Evolutionary conservation across 53 echinoderm and acorn worm species (phyloP), one percentile per base, ranked within the genome.

Genomic region (Zoroaster sp.): DNA sequence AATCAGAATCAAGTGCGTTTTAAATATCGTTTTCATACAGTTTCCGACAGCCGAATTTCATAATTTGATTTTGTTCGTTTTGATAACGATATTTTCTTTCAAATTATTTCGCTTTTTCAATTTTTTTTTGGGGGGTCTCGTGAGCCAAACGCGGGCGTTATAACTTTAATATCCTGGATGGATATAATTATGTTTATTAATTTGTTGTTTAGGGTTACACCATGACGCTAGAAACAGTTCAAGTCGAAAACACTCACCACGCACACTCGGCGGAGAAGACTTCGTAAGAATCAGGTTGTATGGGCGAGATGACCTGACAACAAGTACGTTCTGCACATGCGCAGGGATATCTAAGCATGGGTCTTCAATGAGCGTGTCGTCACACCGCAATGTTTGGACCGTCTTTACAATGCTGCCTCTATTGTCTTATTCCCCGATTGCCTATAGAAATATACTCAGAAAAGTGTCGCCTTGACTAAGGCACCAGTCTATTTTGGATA

Each of bases 141-240:
- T n/a, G n/a, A n/a, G 14, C 49, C 8, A 47, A 47, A 8, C 14
- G 49, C 8, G 14, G 49, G 49, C 8, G 49, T 14, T 47, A 47
- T 8, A 10, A 47, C n/a, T n/a, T n/a, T n/a, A n/a, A n/a, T n/a
- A n/a, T n/a, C n/a, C n/a, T n/a, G n/a, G n/a, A n/a, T n/a, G n/a
- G n/a, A n/a, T n/a, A n/a, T 71, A 36, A 37, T 33, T 37, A 31
- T 37, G 15, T 74, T 40, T 7, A 3, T 74, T n/a, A 18, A 40
- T 17, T 73, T 74, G 40, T 12, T 9, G 32, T 36, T 8, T 49
- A 85, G 85, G 85, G 85, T 12, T 85, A 85, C 85, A 47, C 35
- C 49, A 85, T 85, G 85, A 85, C 85, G 12, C 35, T 85, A 12
- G 85, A 85, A 30, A 85, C 85, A 25, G 85, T 85, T 5, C 81